Conservation (phyloP, 2,113 vertebrate species). For the Malurus alboscapulatus region DNA sequence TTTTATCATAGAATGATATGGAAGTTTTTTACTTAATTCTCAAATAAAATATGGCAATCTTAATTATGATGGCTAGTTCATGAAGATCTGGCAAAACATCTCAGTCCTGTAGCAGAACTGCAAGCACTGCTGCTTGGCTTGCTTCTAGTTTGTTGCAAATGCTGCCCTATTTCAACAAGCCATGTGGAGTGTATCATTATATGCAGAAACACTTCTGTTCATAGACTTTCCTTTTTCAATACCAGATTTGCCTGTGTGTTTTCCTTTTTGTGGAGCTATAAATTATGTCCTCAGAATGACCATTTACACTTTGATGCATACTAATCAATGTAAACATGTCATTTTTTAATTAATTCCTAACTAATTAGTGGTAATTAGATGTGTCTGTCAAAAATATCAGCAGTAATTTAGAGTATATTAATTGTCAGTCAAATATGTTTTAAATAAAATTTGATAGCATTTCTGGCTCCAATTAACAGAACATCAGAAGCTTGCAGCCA, state of each 20-base stretch:
- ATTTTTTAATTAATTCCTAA: slow-evolving; percentile 38
- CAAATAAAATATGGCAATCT: not conserved
- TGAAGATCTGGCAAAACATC: not conserved
- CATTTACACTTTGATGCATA: slow-evolving; percentile 15
- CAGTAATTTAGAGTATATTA: not conserved
- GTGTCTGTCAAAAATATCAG: slow-evolving; percentile 26
- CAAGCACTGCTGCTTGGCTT: not conserved
- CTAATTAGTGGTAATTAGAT: slow-evolving; percentile 41
- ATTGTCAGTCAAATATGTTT: slow-evolving; percentile 31
- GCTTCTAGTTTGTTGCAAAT: not conserved
- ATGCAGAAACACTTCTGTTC: not conserved
- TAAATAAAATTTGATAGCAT: not conserved
- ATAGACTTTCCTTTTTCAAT: not conserved
- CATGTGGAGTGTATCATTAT: not conserved
- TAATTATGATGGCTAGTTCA: not conserved
- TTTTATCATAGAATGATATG: not conserved
- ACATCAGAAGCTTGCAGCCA: not conserved
- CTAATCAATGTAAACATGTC: slow-evolving; percentile 1
- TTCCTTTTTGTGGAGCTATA: not conserved
- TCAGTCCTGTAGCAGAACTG: not conserved
- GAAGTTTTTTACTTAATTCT: not conserved
- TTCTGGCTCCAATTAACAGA: slow-evolving; percentile 18
- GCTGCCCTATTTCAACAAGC: not conserved
- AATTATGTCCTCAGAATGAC: slow-evolving; percentile 33
- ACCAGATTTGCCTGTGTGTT: not conserved